Evolutionary conservation across 2,113 vertebrate species (phyloP), one percentile per base, ranked within the genome.

Genomic region (Actenoides lindsayi): DNA sequence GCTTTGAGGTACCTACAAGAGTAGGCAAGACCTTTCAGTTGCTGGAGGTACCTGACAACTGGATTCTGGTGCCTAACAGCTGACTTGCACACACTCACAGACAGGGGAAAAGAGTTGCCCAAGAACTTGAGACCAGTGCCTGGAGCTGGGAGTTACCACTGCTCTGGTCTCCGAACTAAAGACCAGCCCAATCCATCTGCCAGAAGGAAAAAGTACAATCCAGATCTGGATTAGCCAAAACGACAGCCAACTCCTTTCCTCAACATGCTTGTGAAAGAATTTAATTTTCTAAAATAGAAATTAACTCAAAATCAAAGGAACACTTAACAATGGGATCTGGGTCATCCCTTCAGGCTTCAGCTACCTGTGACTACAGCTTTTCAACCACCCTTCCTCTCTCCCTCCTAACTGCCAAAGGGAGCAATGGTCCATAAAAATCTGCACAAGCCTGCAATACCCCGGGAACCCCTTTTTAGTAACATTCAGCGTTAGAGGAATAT

Each of bases 261-360:
- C n/a, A 70, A 46, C 1, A 0, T 1, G 0, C 28, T n/a, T 71
- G 64, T 44, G 10, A 86, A 57, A 53, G 0, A 51, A 82, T 35
- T 51, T 70, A 10, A 42, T 70, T 82, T 70, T 71, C 51, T 48
- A 67, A 70, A 65, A 54, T 35, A 70, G 6, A 28, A 24, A 48
- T 62, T 78, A 9, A 44, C 37, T 50, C 35, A 28, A 71, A 87
- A 48, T 33, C 70, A 71, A 73, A 78, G 35, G 42, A 67, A 37
- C 54, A 50, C 16, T 33, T 28, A 62, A 64, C 56, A 27, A 48
- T 24, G 23, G 65, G 71, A 48, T 71, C 53, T 44, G 50, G 41
- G 31, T 62, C 53, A 50, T n/a, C 60, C 41, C 19, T 44, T 31
- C 27, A 74, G 28, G 20, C 54, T 83, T 83, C 35, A 24, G 62